Conservation (phyloP, 2,113 vertebrate genomes). For the Semnornis frantzii region DNA sequence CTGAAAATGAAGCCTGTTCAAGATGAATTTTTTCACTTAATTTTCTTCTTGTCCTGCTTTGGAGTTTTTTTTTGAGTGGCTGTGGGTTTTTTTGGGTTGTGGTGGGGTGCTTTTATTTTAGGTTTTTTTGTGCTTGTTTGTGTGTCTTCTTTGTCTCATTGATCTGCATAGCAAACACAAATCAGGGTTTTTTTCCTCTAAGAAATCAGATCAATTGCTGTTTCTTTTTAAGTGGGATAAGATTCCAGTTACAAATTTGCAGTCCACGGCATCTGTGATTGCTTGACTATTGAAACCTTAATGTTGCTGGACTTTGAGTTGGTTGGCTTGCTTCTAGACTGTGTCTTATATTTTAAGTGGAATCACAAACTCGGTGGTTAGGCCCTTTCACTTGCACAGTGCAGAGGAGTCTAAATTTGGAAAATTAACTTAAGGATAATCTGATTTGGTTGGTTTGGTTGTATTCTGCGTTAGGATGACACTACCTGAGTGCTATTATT, state of each 20-base stretch:
- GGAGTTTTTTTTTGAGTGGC: not conserved
- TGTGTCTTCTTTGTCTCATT: not conserved
- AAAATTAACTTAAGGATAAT: not conserved
- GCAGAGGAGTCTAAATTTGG: not conserved
- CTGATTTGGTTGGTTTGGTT: not conserved
- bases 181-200: not conserved
- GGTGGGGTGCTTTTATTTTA: not conserved
- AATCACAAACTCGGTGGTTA: not conserved
- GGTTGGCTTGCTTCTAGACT: not conserved
- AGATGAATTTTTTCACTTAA: not conserved
- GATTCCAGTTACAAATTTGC: not conserved
- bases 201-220: not conserved
- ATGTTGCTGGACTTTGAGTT: not conserved
- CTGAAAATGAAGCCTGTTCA: not conserved
- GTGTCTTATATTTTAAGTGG: not conserved
- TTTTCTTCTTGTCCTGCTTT: not conserved
- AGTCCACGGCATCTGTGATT: not conserved
- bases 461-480: not conserved
- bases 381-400: not conserved
- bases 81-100: not conserved
- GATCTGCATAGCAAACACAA: not conserved
- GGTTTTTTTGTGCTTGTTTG: not conserved
- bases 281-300: not conserved
- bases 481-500: not conserved
- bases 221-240: not conserved